Base-by-base conservation (phyloP, 2,797 vertebrate genomes). In the Eremophila alpestris region DNA sequence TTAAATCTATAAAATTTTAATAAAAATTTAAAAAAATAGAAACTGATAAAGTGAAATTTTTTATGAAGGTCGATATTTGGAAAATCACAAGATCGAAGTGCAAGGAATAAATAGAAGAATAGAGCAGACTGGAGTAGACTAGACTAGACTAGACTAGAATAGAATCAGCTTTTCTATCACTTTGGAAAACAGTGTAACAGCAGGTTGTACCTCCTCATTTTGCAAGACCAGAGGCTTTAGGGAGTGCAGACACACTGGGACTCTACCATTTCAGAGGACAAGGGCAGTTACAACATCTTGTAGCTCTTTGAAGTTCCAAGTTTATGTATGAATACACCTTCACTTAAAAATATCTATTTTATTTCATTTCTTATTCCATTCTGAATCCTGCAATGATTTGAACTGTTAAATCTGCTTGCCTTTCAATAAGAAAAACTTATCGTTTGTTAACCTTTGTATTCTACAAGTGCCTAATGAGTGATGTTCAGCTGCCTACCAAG, bases 171-270 rank as follows among this genome's bases (percentile, higher is more conserved):
- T 73, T 91, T 69, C 58, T 20, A 14, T 54, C 16, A 29, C 6
- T 40, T 48, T 40, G 19, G 27, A 45, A 79, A 45, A 49, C 3
- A 20, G 3, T 16, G 9, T 36, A 56, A 20, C 4, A 27, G 6
- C 16, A 55, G 11, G 4, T 73, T 89, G 16, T 32, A 36, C 3
- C 19, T n/a, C 8, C 55, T 43, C 2, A 0, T 41, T 59, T 34
- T 55, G 16, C 6, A 52, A 19, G 15, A 68, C 14, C 8, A 3
- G 11, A 30, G 18, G 9, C 12, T 46, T 74, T n/a, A 40, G 38
- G 4, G 13, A 80, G 38, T 45, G 18, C 52, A 62, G 16, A 36
- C 3, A 27, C 2, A 4, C 7, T 3, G 4, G 5, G 3, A 3
- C 3, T 59, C 7, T 49, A 4, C 8, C 4, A 8, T 52, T 70